Evolutionary conservation across 1,140 invertebrate genomes (phyloP).

Genomic region (Augochlora pura): DNA sequence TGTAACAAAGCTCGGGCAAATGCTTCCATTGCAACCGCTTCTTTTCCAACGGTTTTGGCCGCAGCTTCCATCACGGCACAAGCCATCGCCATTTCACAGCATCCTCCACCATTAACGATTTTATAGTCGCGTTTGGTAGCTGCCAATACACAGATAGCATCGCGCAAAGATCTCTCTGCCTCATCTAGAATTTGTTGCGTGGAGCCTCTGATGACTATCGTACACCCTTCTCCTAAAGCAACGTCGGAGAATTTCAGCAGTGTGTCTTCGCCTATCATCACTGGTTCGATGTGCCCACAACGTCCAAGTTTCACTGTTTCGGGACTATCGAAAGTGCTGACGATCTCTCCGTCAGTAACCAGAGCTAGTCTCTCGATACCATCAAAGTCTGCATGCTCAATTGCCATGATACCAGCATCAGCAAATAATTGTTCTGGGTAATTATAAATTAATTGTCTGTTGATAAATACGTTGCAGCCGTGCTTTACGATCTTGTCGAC

Average conservation of each 20-base stretch:
- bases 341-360: constrained; percentile 99
- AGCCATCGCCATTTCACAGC: constrained; percentile 98
- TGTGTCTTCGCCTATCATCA: constrained; percentile 99
- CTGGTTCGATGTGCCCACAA: constrained; percentile 97
- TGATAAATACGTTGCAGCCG: constrained; percentile 99
- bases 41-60: constrained; percentile 96
- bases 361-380: constrained; percentile 98
- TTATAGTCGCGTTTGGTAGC: constrained; percentile 96
- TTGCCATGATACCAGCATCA: constrained; percentile 99
- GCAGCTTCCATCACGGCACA: constrained; percentile 92
- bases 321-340: constrained; percentile 98
- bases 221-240: constrained; percentile 97
- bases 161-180: constrained; percentile 98
- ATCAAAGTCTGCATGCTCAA: constrained; percentile 99
- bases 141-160: constrained; percentile 97
- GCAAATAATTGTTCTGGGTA: constrained; percentile 99
- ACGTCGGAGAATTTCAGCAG: constrained; percentile 97
- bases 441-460: constrained; percentile 99
- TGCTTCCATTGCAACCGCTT: constrained; percentile 98
- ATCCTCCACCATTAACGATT: constrained; percentile 95
- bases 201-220: constrained; percentile 97
- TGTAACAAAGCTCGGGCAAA: constrained; percentile 94
- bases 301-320: constrained; percentile 94
- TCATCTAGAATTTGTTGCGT: constrained; percentile 99
- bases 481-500: constrained; percentile 98